A percentile compares a stretch with the other conserved stretches of the same genome.
phyloP scores from a whole-genome alignment of 2,113 vertebrate species.

The Sturnus vulgaris region DNA sequence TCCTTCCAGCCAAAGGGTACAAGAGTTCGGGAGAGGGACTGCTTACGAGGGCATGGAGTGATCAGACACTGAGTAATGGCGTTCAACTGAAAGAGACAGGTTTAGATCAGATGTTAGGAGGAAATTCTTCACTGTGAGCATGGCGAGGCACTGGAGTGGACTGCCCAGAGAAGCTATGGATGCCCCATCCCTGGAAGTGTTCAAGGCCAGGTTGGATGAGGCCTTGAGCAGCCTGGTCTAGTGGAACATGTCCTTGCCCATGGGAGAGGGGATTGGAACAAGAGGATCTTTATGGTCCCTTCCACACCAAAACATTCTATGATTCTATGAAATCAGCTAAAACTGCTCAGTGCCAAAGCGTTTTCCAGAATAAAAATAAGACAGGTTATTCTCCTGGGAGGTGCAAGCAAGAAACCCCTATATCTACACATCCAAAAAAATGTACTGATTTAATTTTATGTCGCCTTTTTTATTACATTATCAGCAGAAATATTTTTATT shows the following conservation, averaged over 20 bases:
- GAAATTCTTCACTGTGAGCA: background rate
- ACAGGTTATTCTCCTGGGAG: background rate
- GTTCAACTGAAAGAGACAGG: background rate
- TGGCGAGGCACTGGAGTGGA: background rate
- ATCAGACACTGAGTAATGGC: background rate
- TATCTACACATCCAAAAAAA: background rate
- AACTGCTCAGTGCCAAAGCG: background rate
- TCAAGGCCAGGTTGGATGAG: background rate
- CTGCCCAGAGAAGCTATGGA: background rate
- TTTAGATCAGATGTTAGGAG: background rate
- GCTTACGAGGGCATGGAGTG: accelerated
- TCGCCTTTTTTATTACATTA: background rate
- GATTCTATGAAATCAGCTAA: background rate
- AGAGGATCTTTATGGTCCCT: background rate
- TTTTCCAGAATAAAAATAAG: background rate
- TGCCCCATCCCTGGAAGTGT: background rate
- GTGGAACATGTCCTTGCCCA: background rate
- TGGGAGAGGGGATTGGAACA: accelerated
- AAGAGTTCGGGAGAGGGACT: accelerated
- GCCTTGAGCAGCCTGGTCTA: background rate
- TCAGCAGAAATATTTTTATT: background rate
- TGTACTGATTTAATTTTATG: background rate
- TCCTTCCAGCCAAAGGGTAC: background rate
- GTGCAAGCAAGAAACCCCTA: background rate
- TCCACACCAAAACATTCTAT: background rate